A percentile compares a stretch with the other conserved stretches of the same genome.
These are phyloP conservation scores for Microcebus lehilahytsara DNA, from an alignment of 2,113 vertebrate species.

Conservation along the genomic window DNA sequence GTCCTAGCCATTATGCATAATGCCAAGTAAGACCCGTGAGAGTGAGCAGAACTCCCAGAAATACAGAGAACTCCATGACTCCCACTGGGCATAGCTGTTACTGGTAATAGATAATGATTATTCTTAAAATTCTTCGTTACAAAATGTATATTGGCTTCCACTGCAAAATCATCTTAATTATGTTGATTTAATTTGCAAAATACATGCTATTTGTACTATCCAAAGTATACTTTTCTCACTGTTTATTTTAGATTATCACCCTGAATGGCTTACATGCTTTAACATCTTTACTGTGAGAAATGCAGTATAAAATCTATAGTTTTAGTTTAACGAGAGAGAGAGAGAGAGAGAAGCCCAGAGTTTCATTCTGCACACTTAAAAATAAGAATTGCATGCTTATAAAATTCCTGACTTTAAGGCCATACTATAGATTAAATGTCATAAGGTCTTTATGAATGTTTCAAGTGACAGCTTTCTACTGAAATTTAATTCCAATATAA, in stretches of 20 bases:
- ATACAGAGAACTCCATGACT: not conserved
- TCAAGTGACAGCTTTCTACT: constrained; percentile 74
- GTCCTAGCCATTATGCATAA: not conserved
- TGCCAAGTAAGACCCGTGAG: not conserved
- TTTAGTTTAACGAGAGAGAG: constrained; percentile 59
- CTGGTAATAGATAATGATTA: not conserved
- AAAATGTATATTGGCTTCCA: not conserved
- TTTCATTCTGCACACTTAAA: constrained; percentile 17
- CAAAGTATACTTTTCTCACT: constrained; percentile 58
- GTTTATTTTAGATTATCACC: constrained; percentile 66
- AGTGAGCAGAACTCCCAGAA: not conserved
- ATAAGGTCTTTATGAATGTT: constrained; percentile 72
- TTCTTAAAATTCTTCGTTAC: constrained; percentile 38
- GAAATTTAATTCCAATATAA: constrained; percentile 63
- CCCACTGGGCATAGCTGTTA: not conserved
- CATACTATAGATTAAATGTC: constrained; percentile 67
- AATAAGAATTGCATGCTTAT: constrained; percentile 60
- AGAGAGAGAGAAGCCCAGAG: constrained; percentile 34
- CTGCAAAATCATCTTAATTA: constrained; percentile 68
- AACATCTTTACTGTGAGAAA: constrained; percentile 20
- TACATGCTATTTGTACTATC: constrained; percentile 30
- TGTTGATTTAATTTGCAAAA: constrained; percentile 65
- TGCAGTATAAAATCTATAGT: constrained; percentile 59
- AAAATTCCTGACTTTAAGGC: constrained; percentile 71
- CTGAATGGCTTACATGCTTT: constrained; percentile 40